Percentiles rank a stretch among this genome's conserved stretches.
Conservation (phyloP, 2,113 vertebrate species). For the Amphiprion percula region DNA sequence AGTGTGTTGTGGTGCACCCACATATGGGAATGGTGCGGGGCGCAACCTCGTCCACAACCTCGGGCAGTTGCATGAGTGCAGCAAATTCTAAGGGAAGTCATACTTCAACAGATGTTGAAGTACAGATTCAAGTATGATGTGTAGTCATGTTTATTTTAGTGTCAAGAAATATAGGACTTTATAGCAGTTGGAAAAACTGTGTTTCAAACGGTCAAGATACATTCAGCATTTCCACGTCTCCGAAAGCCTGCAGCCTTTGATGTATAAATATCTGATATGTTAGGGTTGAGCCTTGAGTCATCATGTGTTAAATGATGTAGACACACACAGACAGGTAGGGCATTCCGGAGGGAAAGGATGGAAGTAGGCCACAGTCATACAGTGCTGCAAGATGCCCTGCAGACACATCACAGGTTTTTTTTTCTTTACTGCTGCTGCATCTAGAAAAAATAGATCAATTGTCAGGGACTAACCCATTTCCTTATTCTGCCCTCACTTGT, state of each 20-base stretch:
- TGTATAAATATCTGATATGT: conserved; percentile 36
- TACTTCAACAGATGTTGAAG: neutral
- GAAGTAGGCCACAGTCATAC: conserved; percentile 42
- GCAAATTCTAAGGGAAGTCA: neutral
- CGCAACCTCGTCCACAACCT: neutral
- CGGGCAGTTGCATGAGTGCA: neutral
- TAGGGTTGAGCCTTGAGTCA: conserved; percentile 22
- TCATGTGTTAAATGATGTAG: conserved; percentile 39
- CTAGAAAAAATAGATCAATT: conserved; percentile 28
- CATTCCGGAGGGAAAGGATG: conserved; percentile 38
- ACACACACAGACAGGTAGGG: conserved; percentile 51
- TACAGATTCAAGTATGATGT: too few species aligned
- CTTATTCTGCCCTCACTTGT: neutral
- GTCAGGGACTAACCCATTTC: conserved; percentile 2
- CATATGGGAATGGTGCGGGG: neutral
- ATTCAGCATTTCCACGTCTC: neutral
- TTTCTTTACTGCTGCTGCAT: conserved; percentile 13
- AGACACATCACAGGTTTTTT: conserved; percentile 9
- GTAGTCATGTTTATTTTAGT: neutral
- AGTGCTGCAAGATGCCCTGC: conserved; percentile 28
- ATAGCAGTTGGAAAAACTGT: neutral
- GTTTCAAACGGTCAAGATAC: neutral
- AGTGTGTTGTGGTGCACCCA: neutral
- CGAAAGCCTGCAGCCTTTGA: conserved; percentile 25
- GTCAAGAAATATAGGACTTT: neutral